Conservation (phyloP, 1,140 invertebrate species). For the Campoletis sonorensis region DNA sequence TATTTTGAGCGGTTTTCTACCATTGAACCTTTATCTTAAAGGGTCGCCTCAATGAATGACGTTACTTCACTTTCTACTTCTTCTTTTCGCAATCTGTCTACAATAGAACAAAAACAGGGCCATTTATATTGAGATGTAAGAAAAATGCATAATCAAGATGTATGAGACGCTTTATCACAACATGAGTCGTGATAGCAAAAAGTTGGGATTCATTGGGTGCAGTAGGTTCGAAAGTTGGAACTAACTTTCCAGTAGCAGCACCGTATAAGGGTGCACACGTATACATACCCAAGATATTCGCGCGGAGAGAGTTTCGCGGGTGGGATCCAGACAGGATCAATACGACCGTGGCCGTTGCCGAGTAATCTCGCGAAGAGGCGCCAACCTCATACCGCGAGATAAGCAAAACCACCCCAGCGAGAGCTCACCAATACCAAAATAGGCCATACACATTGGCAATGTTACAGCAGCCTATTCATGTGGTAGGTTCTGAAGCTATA, state of each 20-base stretch:
- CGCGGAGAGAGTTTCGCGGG: conserved; percentile 25
- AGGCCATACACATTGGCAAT: not conserved
- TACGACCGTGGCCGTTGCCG: conserved; percentile 41
- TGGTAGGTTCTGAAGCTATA: not conserved
- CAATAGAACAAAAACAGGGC: too few species aligned
- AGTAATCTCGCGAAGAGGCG: conserved; percentile 41
- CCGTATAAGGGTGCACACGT: not conserved
- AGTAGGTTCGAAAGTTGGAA: not conserved
- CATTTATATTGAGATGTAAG: too few species aligned
- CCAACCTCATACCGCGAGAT: conserved; percentile 43
- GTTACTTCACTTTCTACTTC: too few species aligned
- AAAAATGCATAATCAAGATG: not conserved
- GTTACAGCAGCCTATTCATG: not conserved
- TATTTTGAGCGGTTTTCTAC: too few species aligned
- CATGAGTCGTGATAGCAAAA: not conserved
- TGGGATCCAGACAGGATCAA: conserved; percentile 39
- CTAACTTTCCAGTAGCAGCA: not conserved
- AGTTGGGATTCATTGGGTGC: not conserved
- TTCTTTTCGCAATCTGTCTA: too few species aligned
- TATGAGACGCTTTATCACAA: not conserved
- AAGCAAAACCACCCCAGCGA: conserved; percentile 25
- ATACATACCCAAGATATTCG: conserved; percentile 9
- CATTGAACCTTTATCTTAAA: too few species aligned
- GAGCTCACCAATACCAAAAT: not conserved
- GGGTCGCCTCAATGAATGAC: too few species aligned